Conservation (phyloP, 2,888 invertebrate species). For the Herminia tarsipennalis region DNA sequence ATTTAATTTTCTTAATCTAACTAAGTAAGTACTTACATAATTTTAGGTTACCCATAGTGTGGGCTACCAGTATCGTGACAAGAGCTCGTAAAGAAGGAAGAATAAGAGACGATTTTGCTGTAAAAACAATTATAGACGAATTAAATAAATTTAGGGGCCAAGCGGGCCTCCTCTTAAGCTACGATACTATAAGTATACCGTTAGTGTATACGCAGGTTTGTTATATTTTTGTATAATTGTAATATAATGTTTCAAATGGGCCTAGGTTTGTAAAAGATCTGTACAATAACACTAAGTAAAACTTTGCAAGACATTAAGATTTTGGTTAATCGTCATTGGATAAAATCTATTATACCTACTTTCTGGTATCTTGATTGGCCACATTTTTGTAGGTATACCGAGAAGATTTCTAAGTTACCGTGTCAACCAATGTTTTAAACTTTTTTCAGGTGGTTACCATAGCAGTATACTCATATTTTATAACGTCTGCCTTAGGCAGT, state of each 20-base stretch:
- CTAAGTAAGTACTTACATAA: not conserved
- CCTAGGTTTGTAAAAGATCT: no score
- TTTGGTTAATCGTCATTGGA: no score
- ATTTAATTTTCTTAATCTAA: no score
- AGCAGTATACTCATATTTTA: slow-evolving; percentile 96
- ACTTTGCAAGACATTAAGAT: no score
- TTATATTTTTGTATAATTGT: not conserved
- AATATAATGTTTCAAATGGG: not conserved
- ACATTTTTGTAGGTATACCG: no score
- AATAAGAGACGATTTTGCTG: slow-evolving; percentile 96
- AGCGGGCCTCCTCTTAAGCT: slow-evolving; percentile 90
- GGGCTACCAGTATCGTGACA: slow-evolving; percentile 96
- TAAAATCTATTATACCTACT: no score
- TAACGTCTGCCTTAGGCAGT: slow-evolving; percentile 94
- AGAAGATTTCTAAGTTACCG: no score
- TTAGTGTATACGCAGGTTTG: slow-evolving; percentile 92
- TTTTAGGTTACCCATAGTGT: slow-evolving; percentile 92
- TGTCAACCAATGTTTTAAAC: not conserved
- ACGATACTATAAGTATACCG: slow-evolving; percentile 92
- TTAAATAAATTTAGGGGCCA: slow-evolving; percentile 93
- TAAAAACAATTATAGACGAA: slow-evolving; percentile 95
- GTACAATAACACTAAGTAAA: no score
- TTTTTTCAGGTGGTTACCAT: slow-evolving; percentile 91
- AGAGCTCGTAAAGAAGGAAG: slow-evolving; percentile 95
- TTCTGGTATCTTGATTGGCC: no score